Percentiles rank a stretch among this genome's conserved stretches.
Conservation (phyloP, 1,140 invertebrate species). For the Hylaeus anthracinus region DNA sequence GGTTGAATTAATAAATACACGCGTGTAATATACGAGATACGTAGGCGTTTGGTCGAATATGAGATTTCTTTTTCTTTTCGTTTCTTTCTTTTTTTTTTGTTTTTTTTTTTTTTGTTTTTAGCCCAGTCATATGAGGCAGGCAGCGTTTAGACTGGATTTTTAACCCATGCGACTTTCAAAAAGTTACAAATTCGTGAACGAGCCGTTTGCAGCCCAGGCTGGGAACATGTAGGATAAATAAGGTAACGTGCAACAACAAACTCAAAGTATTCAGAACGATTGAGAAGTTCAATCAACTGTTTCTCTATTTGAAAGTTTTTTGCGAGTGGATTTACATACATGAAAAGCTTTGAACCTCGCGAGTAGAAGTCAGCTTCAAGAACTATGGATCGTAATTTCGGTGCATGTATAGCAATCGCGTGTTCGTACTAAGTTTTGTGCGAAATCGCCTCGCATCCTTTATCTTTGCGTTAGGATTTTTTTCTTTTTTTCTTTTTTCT, state of each 20-base stretch:
- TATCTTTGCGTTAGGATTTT: not conserved
- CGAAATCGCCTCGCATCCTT: not conserved
- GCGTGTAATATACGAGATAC: conserved; percentile 8
- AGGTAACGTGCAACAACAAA: conserved; percentile 68
- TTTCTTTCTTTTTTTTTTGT: not conserved
- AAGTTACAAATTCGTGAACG: conserved; percentile 58
- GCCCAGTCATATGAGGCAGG: conserved; percentile 66
- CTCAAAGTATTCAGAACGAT: conserved; percentile 62
- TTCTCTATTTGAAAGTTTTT: conserved; percentile 64
- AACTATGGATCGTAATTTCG: conserved; percentile 52
- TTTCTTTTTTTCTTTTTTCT: not conserved
- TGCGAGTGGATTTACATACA: conserved; percentile 65
- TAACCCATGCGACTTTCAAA: conserved; percentile 72
- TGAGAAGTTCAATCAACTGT: conserved; percentile 64
- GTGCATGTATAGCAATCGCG: not conserved
- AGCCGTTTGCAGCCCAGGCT: conserved; percentile 61
- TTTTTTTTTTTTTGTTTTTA: not conserved
- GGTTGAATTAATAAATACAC: conserved; percentile 26
- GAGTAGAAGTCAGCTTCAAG: conserved; percentile 62
- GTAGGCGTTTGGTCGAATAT: conserved; percentile 20
- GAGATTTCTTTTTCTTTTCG: not conserved
- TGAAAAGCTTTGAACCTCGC: conserved; percentile 63
- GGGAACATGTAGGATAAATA: conserved; percentile 59
- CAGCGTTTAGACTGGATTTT: conserved; percentile 71
- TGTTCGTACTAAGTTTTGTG: not conserved